Evolutionary conservation across 2,797 vertebrate genomes (phyloP).

Genomic region (Lutjanus campechanus): DNA sequence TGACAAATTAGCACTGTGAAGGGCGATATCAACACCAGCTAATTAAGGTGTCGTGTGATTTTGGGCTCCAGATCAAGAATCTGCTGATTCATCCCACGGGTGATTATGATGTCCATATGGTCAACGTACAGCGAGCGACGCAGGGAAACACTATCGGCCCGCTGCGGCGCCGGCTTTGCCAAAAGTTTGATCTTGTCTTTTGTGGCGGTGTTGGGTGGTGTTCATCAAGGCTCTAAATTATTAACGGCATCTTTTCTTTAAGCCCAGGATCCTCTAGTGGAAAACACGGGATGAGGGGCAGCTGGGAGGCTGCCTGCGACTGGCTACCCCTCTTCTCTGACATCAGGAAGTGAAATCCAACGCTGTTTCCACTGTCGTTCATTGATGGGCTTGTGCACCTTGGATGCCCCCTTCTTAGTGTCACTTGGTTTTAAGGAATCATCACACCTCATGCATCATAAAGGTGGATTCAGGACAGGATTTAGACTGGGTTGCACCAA

Average conservation of each 20-base stretch:
- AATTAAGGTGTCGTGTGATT: slow-evolving; percentile 89
- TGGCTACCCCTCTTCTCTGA: slow-evolving; percentile 68
- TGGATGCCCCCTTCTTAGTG: slow-evolving; percentile 78
- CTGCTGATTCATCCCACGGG: slow-evolving; percentile 86
- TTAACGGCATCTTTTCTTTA: slow-evolving; percentile 85
- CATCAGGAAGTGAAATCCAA: slow-evolving; percentile 87
- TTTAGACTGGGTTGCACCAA: too few species aligned
- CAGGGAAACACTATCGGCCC: slow-evolving; percentile 86
- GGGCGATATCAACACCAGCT: slow-evolving; percentile 82
- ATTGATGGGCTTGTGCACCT: slow-evolving; percentile 75
- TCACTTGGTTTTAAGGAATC: slow-evolving; percentile 69
- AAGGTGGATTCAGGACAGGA: slow-evolving; percentile 35
- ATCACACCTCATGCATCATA: slow-evolving; percentile 46
- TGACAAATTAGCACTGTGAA: slow-evolving; percentile 79
- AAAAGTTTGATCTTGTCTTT: slow-evolving; percentile 88
- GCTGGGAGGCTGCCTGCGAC: slow-evolving; percentile 81
- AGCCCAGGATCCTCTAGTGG: slow-evolving; percentile 78
- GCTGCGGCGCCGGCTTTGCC: slow-evolving; percentile 67
- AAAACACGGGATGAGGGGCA: slow-evolving; percentile 83
- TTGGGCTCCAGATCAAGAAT: slow-evolving; percentile 88
- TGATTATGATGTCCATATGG: slow-evolving; percentile 90
- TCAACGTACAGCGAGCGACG: slow-evolving; percentile 82
- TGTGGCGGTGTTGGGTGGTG: slow-evolving; percentile 82
- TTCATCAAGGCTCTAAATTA: slow-evolving; percentile 86
- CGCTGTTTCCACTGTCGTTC: slow-evolving; percentile 82